Base-by-base conservation (phyloP, 2,113 vertebrate genomes). In the Hiodon tergisus region DNA sequence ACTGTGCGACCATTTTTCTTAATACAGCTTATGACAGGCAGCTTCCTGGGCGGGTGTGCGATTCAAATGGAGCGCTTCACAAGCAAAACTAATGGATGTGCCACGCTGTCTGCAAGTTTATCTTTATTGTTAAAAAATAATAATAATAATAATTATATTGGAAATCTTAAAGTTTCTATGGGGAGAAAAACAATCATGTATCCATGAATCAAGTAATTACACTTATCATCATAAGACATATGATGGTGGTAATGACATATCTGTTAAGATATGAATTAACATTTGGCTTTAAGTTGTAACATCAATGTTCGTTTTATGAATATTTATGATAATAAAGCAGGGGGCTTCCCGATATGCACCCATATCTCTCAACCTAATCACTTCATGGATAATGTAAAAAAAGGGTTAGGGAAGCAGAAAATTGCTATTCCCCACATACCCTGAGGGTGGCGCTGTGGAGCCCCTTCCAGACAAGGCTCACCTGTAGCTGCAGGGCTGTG, bases 11-110 rank as follows among this genome's bases (percentile, higher is more conserved):
- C 86, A 92, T 94, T 94, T 94, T 90, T 94, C 93, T 93, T 94
- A 94, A 94, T 95, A 91, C 86, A 88, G 91, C 89, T 93, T 93
- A 94, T 94, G 92, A 91, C 89, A 89, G 88, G 89, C 90, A 69
- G 81, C 89, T 92, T 86, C 89, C 84, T 84, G 87, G 87, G 86
- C 83, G 85, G 88, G 93, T 92, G 88, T 87, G 88, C 91, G 89
- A 94, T 93, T 92, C 91, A 93, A 90, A 93, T 90, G 78, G 88
- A 89, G 87, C 82, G 86, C 86, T 87, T 81, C 11, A 87, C 89
- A 88, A 87, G 89, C 82, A 89, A 81, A 79, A 82, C 85, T 81
- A 81, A 86, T 86, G 88, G 82, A 84, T 82, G 84, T 85, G 75
- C 81, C 51, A 8, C 81, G 83, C 82, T 85, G 86, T 85, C 88